These are phyloP conservation scores for Linurgus olivaceus DNA, from an alignment of 2,797 vertebrate genomes.

Conservation along the genomic window DNA sequence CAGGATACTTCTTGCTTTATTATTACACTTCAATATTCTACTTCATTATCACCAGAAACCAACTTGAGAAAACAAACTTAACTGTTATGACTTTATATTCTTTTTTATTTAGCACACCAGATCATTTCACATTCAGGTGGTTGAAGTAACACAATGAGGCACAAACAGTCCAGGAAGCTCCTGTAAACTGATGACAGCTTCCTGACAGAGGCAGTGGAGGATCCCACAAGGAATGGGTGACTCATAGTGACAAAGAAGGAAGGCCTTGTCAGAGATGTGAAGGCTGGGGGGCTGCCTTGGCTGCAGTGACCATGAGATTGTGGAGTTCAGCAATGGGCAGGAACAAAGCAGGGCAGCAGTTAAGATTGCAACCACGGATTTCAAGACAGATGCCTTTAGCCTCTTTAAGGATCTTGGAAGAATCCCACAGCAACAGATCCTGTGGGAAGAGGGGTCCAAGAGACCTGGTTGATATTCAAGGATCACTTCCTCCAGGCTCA, in stretches of 20 bases:
- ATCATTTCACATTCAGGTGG: not conserved
- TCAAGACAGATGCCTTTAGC: not conserved
- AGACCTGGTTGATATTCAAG: not conserved
- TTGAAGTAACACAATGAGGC: not conserved
- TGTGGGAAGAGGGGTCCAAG: rapidly evolving
- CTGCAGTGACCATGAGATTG: not conserved
- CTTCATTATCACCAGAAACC: not conserved
- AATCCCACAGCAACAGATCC: rapidly evolving
- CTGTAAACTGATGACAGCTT: not conserved
- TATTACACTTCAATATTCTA: not conserved
- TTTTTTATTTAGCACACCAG: not conserved
- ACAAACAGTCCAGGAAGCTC: not conserved
- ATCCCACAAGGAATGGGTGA: not conserved
- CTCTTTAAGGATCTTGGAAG: not conserved
- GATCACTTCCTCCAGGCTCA: not conserved
- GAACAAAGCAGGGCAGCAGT: rapidly evolving
- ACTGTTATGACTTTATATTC: not conserved
- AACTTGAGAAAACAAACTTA: not conserved
- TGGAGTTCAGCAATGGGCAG: not conserved
- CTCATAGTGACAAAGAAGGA: not conserved
- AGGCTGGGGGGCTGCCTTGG: not conserved
- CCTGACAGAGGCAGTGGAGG: not conserved
- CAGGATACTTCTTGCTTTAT: not conserved
- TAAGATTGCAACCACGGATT: not conserved
- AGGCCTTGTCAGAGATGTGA: not conserved